These are phyloP conservation scores for Xylophagus ater DNA, from an alignment of 2,888 invertebrate species.

Conservation along the genomic window DNA sequence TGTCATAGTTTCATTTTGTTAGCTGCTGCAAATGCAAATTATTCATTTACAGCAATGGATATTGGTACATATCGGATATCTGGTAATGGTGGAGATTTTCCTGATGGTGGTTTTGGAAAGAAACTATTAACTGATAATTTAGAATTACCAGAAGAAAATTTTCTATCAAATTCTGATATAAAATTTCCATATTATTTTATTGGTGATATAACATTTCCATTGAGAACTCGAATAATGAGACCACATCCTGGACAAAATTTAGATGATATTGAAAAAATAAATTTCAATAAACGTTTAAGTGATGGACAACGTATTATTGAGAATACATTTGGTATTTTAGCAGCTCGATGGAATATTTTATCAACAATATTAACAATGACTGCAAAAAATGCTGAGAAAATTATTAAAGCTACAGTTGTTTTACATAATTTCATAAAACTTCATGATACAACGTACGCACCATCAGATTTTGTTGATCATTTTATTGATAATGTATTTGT, in stretches of 20 bases:
- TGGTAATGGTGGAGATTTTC: not conserved
- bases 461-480: too few species aligned
- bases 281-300: slow-evolving; percentile 14
- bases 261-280: slow-evolving; percentile 6
- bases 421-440: too few species aligned
- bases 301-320: slow-evolving; percentile 12
- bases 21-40: not conserved
- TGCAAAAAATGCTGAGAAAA: too few species aligned
- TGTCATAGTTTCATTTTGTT: not conserved
- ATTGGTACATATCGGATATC: not conserved
- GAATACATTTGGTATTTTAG: slow-evolving; percentile 16
- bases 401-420: too few species aligned
- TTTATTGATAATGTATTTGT: too few species aligned
- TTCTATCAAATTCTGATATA: not conserved
- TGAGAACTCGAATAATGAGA: slow-evolving; percentile 9
- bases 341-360: not conserved
- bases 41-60: not conserved
- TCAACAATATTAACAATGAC: too few species aligned
- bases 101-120: not conserved
- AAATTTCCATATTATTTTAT: slow-evolving; percentile 5
- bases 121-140: not conserved
- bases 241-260: slow-evolving; percentile 5
- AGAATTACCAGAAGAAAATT: not conserved
- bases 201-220: slow-evolving; percentile 17
- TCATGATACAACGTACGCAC: too few species aligned